Evolutionary conservation across 2,888 invertebrate species (phyloP), one percentile per base, ranked within the genome.

Genomic region (Thera britannica): DNA sequence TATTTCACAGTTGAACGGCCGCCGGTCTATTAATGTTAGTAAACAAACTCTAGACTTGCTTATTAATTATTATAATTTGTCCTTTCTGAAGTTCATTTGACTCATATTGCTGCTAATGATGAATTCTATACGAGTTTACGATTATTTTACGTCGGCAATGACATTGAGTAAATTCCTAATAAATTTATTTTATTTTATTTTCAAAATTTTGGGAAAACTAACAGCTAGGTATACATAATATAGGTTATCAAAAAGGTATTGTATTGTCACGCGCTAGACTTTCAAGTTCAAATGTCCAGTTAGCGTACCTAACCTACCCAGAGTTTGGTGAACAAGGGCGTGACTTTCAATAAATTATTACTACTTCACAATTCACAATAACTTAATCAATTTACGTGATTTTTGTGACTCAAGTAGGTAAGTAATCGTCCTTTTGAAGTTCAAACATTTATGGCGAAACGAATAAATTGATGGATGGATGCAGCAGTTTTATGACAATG

Each of bases 121-220:
- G 57, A 48, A 62, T 52, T 58, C 12, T 12, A 46, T 52, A 34
- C 4, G 59, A 49, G 57, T 68, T 67, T 59, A 68, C 57, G 64
- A 52, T 60, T 48, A 7, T 63, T 68, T 68, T 68, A 64, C 61
- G 44, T 38, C 58, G 52, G 12, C 65, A 58, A 36, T 68, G 68
- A 65, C 65, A 68, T 65, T 65, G 59, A 56, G 38, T 49, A 57
- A 38, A 62, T 61, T 59, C 12, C 12, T 62, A 65, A 23, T 23
- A 23, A 23, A 62, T 58, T 58, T 59, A n/a, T n/a, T n/a, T n/a
- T n/a, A n/a, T n/a, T n/a, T n/a, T n/a, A n/a, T n/a, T n/a, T n/a
- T n/a, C n/a, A n/a, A n/a, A n/a, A n/a, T n/a, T n/a, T n/a, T n/a
- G n/a, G n/a, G n/a, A n/a, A n/a, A n/a, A n/a, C n/a, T n/a, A n/a